Evolutionary conservation across 2,113 vertebrate genomes (phyloP), one percentile per base, ranked within the genome.

Genomic region (Hystrix brachyura): DNA sequence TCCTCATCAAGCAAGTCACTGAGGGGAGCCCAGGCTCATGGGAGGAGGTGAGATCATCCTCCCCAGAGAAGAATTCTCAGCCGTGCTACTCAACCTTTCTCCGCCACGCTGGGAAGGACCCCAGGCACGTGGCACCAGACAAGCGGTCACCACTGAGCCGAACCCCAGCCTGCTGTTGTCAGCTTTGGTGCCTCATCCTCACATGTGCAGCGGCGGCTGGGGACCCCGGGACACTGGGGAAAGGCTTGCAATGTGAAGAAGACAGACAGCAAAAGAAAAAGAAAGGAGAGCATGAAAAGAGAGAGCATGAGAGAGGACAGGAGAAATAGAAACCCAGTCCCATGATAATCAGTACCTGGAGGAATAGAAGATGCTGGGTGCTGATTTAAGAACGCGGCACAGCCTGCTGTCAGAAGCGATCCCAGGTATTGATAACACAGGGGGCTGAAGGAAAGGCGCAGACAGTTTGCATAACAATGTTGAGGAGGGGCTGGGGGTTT

Each of bases 1-100:
- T 5, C 11, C 43, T 34, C 9, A 19, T 13, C 32, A 3, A 60
- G 81, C 46, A 23, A 34, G 71, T 62, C 48, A 8, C 21, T 14
- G 9, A 29, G 81, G 43, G 4, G 7, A 60, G 53, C 43, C 7
- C 23, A 7, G 10, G 62, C 29, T 62, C 43, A 11, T 21, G 48
- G 25, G 7, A 2, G 8, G 46, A 29, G 34, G 34, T 2, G 2
- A 29, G 69, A 3, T n/a, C 32, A 10, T 4, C 23, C 12, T 27
- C 46, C 6, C 11, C 10, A 0, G 43, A 25, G 64, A 23, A 48
- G 51, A 11, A 27, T 17, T 5, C 1, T 29, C 1, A 3, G 60
- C 53, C 13, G 0, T 11, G 17, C 17, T 67, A 17, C 7, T 21
- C 25, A 5, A 4, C 1, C 69, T 55, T 55, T 38, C 19, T 55